Base-by-base conservation (phyloP, 1,140 invertebrate species). In the Muscidifurax raptorellus region DNA sequence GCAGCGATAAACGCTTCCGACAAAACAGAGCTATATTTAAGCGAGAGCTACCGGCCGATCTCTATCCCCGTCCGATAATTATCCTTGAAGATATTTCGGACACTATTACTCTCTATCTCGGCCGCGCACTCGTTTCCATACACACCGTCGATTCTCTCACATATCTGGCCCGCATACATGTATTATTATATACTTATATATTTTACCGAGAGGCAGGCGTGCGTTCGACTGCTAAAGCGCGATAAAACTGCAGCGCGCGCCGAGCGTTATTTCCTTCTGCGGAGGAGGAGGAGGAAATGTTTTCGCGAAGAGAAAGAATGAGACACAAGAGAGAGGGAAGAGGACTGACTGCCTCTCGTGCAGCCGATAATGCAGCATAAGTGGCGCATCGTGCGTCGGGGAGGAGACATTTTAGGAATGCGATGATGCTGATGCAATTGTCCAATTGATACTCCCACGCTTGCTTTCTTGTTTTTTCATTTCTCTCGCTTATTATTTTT, bases 81-180 rank as follows among this genome's bases (percentile, higher is more conserved):
- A 78, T 83, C 69, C 80, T 82, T 75, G 85, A 86, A 79, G 67
- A 80, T 87, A 83, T 80, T 87, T 85, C 36, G 40, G 80, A 78
- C 18, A 78, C 67, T 66, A 66, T 76, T 59, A 27, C 44, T 47
- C 22, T 59, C 52, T 13, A 13, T 47, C 15, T 13, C 44, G 44
- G 13, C 13, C 44, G 13, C 44, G 44, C 44, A 47, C 44, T 59
- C 22, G 52, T 59, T 22, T 59, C 15, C 22, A 59, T 18, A n/a
- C 22, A 59, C 52, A n/a, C 52, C 18, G 6, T 7, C 52, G 52
- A 59, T 59, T 59, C 22, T 59, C 52, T 59, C 52, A 18, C 2
- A 22, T 22, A 22, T 59, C n/a, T n/a, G n/a, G n/a, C n/a, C n/a
- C n/a, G n/a, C 36, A 40, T 40, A 40, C 9, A 40, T 40, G 36